Base-by-base conservation (phyloP, 1,140 invertebrate species). In the Pomacea maculata region DNA sequence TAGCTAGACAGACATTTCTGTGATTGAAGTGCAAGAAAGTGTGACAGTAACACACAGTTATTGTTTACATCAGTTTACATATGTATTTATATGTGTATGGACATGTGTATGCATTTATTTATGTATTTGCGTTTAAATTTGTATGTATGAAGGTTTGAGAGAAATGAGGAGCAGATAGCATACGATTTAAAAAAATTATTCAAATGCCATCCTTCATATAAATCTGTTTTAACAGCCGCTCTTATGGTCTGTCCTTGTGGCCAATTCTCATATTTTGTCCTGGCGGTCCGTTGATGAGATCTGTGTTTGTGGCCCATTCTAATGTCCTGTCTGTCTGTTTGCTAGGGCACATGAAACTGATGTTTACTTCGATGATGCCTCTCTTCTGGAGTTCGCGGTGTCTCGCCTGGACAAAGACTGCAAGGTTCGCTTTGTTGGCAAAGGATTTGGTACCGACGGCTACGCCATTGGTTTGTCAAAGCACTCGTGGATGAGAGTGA, bases 361-460 rank as follows among this genome's bases (percentile, higher is more conserved):
- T 63, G 81, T 88, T 12, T 89, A 87, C 78, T 52, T 88, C 68
- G 88, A 87, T 67, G 88, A 88, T 81, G 84, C 78, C 15, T 84
- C 86, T 5, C 78, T 89, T 54, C 57, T 89, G 81, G 85, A 89
- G 63, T 87, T 86, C 70, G 85, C 84, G 9, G 57, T 86, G 45
- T 82, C 85, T 45, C 83, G 75, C 15, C 79, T 84, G 15, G 87
- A 89, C 75, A 80, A 84, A 71, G 81, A 86, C 68, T 89, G 88
- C 74, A 82, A 81, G 55, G 80, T 89, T 5, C 79, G 83, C 21
- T 84, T 87, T 61, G 86, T 86, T 15, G 84, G 84, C 8, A 82
- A 82, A 34, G 80, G 84, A 12, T 85, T 83, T 64, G 82, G 84
- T 17, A 75, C 82, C 15, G 82, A 85, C 61, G 82, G 80, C 12